These are phyloP conservation scores for Drosophila algonquin DNA, from an alignment of 2,888 invertebrate species.

Conservation along the genomic window DNA sequence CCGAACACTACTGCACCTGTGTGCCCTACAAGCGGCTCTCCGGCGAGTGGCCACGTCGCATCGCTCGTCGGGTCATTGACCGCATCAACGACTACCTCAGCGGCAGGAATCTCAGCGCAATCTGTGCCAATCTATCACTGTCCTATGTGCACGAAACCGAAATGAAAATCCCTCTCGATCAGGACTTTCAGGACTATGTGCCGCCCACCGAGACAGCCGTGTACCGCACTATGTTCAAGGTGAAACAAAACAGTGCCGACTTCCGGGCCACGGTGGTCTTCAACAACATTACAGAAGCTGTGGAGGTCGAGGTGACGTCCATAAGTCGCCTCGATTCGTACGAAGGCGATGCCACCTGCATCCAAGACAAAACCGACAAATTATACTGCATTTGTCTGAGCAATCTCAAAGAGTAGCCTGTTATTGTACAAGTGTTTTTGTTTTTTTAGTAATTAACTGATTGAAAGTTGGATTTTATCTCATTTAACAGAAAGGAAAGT, in stretches of 20 bases:
- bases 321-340: constrained; percentile 86
- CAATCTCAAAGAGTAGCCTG: constrained; percentile 12
- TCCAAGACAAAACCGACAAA: constrained; percentile 68
- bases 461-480: neutral
- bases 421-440: neutral
- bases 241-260: constrained; percentile 87
- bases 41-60: constrained; percentile 36
- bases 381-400: constrained; percentile 62
- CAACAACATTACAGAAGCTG: constrained; percentile 72
- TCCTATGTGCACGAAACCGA: constrained; percentile 56
- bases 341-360: constrained; percentile 84
- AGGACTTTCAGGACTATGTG: constrained; percentile 13
- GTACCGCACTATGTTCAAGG: constrained; percentile 85
- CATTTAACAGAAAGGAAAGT: neutral
- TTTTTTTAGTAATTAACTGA: neutral
- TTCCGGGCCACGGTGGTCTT: constrained; percentile 88
- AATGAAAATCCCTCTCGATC: constrained; percentile 38
- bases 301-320: constrained; percentile 85
- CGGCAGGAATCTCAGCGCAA: constrained; percentile 45
- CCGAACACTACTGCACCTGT: constrained; percentile 90
- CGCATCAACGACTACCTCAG: constrained; percentile 59
- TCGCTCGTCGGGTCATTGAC: constrained; percentile 46
- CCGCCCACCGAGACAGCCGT: constrained; percentile 20
- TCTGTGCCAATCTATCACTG: constrained; percentile 50
- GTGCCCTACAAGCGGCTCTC: constrained; percentile 61